These are phyloP conservation scores for Agriopis marginaria DNA, from an alignment of 2,888 invertebrate species.

Conservation along the genomic window DNA sequence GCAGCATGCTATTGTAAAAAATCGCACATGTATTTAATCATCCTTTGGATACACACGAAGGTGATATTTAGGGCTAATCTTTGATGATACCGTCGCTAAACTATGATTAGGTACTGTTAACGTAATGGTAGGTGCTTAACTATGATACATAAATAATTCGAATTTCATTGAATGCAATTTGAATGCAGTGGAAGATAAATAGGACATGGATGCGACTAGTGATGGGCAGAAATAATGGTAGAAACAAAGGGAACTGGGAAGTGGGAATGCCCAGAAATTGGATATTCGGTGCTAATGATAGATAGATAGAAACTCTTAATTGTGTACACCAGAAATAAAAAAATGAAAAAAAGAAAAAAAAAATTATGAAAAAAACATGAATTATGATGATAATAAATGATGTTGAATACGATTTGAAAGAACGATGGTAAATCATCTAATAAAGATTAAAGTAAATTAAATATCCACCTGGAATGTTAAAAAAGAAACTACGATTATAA, in stretches of 20 bases:
- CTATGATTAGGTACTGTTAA: slow-evolving; percentile 32
- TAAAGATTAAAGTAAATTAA: neutral
- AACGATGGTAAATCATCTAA: neutral
- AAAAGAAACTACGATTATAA: slow-evolving; percentile 7
- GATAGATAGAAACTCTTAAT: no score
- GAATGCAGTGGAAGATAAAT: neutral
- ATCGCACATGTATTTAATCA: slow-evolving; percentile 33
- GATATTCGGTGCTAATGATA: neutral
- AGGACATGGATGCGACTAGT: neutral
- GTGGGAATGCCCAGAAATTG: no score
- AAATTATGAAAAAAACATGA: no score
- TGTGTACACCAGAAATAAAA: no score
- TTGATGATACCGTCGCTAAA: slow-evolving; percentile 49
- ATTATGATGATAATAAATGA: no score
- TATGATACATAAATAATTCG: slow-evolving; percentile 3
- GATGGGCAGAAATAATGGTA: neutral
- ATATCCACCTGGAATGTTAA: neutral
- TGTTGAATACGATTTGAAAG: neutral
- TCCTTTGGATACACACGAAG: slow-evolving; percentile 42
- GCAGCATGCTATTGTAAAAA: slow-evolving; percentile 34
- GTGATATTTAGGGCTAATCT: slow-evolving; percentile 44
- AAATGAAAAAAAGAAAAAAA: no score
- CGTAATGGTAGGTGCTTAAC: neutral
- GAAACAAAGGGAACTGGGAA: no score
- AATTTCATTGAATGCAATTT: slow-evolving; percentile 5